These are phyloP conservation scores for Sanderia malayensis DNA, from an alignment of 30 jellyfish, hydroid and myxozoan genomes.

Conservation along the genomic window DNA sequence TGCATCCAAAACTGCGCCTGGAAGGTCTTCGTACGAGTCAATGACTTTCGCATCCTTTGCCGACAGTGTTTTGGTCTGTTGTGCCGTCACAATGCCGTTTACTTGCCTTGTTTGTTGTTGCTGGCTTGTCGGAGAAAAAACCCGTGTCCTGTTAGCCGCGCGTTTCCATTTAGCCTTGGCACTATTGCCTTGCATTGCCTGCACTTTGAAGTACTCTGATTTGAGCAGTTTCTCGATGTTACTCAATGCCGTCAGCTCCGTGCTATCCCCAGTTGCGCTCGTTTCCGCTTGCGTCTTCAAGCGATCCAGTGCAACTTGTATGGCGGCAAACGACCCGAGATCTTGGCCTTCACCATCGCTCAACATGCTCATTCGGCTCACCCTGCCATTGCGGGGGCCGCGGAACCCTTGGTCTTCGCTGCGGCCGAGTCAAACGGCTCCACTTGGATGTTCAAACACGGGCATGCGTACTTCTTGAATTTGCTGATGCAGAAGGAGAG, in stretches of 20 bases:
- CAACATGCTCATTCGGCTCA: slow-evolving; percentile 47
- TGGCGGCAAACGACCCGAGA: slow-evolving; percentile 91
- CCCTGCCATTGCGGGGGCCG: slow-evolving; percentile 24
- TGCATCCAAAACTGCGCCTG: slow-evolving; percentile 25
- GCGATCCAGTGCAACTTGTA: slow-evolving; percentile 79
- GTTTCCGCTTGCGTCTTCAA: slow-evolving; percentile 51
- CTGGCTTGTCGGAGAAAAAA: slow-evolving; percentile 24
- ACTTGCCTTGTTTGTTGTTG: slow-evolving; percentile 2
- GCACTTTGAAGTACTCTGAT: slow-evolving; percentile 57
- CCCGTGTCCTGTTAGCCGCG: slow-evolving; percentile 72
- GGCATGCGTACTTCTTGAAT: slow-evolving; percentile 27
- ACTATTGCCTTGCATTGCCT: slow-evolving; percentile 66
- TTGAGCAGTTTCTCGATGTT: slow-evolving; percentile 66
- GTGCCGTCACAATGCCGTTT: slow-evolving; percentile 4
- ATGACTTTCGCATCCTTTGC: not conserved
- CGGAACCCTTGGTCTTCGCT: slow-evolving; percentile 22
- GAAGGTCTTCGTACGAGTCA: slow-evolving; percentile 38
- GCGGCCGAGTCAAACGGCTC: slow-evolving; percentile 53
- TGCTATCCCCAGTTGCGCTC: slow-evolving; percentile 49
- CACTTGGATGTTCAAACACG: slow-evolving; percentile 48
- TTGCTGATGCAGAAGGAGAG: slow-evolving; percentile 14
- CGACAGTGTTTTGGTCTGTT: not conserved
- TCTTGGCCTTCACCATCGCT: slow-evolving; percentile 57
- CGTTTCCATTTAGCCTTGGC: slow-evolving; percentile 77
- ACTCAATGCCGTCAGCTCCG: slow-evolving; percentile 78